A percentile compares a stretch with the other conserved stretches of the same genome.
These are phyloP conservation scores for Pemphredon lugubris DNA, from an alignment of 2,888 invertebrate species.

Conservation along the genomic window DNA sequence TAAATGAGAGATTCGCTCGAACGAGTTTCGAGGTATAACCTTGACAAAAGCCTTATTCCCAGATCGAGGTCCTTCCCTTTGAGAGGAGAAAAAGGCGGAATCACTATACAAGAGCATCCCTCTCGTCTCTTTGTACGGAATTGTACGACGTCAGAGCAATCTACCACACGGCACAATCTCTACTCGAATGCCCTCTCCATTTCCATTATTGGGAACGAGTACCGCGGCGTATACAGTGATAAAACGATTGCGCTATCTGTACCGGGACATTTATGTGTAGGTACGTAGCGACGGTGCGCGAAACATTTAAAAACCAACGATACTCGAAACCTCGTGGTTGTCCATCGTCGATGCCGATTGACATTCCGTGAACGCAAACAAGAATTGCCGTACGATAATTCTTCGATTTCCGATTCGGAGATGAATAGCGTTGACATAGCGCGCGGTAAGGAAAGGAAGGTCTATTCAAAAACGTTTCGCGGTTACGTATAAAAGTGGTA, in stretches of 20 bases:
- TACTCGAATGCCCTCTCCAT: slow-evolving; percentile 60
- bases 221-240: slow-evolving; percentile 41
- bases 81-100: slow-evolving; percentile 43
- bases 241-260: slow-evolving; percentile 41
- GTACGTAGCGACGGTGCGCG: not conserved
- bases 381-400: too few relatives aligned
- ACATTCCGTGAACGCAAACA: too few relatives aligned
- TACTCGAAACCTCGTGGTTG: not conserved
- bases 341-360: not conserved
- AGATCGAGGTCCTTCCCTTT: slow-evolving; percentile 41
- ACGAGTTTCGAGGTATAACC: slow-evolving; percentile 53
- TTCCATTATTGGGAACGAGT: slow-evolving; percentile 62
- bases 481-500: too few relatives aligned
- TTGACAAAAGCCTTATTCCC: slow-evolving; percentile 54
- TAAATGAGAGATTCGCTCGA: slow-evolving; percentile 34
- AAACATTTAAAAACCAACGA: not conserved
- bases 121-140: slow-evolving; percentile 53
- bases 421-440: too few relatives aligned
- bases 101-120: slow-evolving; percentile 41
- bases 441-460: too few relatives aligned
- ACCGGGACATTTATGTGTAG: slow-evolving; percentile 12
- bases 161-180: slow-evolving; percentile 57
- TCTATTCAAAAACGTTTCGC: too few relatives aligned
- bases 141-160: slow-evolving; percentile 59
- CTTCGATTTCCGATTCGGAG: too few relatives aligned